Evolutionary conservation across 2,113 vertebrate genomes (phyloP).

Genomic region (Chaetodon trifascialis): DNA sequence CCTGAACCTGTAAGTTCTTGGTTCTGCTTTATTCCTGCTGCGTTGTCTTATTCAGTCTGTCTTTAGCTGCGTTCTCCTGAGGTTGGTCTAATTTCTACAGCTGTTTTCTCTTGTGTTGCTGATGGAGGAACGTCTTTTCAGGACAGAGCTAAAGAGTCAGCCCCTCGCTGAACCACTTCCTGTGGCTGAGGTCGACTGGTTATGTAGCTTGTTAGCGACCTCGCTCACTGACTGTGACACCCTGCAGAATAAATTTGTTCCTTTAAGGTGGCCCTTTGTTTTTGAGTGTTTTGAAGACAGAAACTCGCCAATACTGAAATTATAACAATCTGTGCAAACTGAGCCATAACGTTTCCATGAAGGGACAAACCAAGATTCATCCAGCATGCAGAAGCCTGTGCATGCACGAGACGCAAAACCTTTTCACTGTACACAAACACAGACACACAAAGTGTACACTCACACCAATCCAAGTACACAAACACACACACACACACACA

Average conservation of each 20-base stretch:
- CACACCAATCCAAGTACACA: not conserved
- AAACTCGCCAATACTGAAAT: not conserved
- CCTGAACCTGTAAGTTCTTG: not conserved
- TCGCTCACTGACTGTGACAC: not conserved
- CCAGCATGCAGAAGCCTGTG: not conserved
- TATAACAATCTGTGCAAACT: not conserved
- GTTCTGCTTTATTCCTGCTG: not conserved
- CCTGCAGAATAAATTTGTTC: not conserved
- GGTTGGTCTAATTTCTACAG: too few relatives aligned
- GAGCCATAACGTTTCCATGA: not conserved
- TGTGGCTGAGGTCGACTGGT: too few relatives aligned
- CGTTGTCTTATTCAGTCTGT: too few relatives aligned
- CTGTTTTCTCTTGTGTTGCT: too few relatives aligned
- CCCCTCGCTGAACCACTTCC: too few relatives aligned
- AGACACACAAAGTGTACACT: not conserved
- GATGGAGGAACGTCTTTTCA: too few relatives aligned
- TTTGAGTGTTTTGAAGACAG: slow-evolving; percentile 17
- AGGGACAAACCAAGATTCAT: not conserved
- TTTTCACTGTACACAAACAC: not conserved
- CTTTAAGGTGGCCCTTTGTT: slow-evolving; percentile 21
- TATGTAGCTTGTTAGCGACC: too few relatives aligned
- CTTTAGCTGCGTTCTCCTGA: too few relatives aligned
- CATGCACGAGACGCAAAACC: slow-evolving; percentile 8
- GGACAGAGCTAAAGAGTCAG: too few relatives aligned
- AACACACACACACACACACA: not conserved